A percentile compares a stretch with the other conserved stretches of the same genome.
phyloP scores from a whole-genome alignment of 2,888 invertebrate species.

The Polietes domitor region DNA sequence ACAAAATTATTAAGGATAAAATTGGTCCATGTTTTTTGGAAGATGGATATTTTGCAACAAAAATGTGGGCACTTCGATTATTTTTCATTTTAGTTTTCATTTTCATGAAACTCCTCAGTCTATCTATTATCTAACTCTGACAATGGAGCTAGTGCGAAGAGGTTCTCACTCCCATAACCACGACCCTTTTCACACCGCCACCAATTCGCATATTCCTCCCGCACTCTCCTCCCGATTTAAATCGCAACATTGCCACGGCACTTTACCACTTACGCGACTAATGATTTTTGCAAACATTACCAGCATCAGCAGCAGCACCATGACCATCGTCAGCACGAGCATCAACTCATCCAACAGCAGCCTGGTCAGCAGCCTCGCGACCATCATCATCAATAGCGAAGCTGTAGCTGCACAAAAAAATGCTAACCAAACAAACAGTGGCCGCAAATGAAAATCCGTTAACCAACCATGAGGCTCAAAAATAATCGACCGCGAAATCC shows the following conservation, averaged over 20 bases:
- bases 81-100: too few species aligned
- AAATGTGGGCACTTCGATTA: too few species aligned
- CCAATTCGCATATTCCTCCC: not conserved
- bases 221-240: not conserved
- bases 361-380: not conserved
- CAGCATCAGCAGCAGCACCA: conserved; percentile 41
- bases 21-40: too few species aligned
- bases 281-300: conserved; percentile 52
- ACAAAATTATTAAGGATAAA: too few species aligned
- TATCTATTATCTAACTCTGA: too few species aligned
- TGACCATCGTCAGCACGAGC: not conserved
- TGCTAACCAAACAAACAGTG: conserved; percentile 67
- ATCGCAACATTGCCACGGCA: conserved; percentile 17
- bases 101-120: too few species aligned
- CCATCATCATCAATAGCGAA: conserved; percentile 56
- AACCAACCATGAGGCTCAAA: conserved; percentile 68
- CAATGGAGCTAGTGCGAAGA: too few species aligned
- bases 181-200: not conserved
- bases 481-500: conserved; percentile 77
- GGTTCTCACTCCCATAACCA: not conserved
- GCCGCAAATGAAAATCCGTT: conserved; percentile 66
- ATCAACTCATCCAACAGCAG: not conserved
- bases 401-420: conserved; percentile 27
- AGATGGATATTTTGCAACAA: too few species aligned
- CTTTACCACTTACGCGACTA: conserved; percentile 21